Conservation (phyloP, 2,797 vertebrate genomes). For the Sternotherus odoratus region DNA sequence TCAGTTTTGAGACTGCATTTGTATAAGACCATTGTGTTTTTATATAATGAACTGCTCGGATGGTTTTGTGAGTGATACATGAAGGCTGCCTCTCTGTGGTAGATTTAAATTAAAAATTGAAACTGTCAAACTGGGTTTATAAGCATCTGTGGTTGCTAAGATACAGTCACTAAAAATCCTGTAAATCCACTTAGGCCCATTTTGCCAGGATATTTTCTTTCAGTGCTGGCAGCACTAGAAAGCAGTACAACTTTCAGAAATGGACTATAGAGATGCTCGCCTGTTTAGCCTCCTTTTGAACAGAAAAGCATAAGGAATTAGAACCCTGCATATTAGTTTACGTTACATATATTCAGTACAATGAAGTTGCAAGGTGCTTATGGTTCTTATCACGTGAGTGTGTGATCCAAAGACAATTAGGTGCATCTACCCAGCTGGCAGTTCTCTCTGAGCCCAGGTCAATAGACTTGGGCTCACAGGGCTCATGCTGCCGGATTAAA, state of each 20-base stretch:
- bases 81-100: background rate
- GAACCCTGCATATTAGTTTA: background rate
- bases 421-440: background rate
- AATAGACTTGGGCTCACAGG: background rate
- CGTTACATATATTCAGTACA: background rate
- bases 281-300: background rate
- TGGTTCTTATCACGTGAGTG: background rate
- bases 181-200: background rate
- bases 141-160: conserved; percentile 35
- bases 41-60: fast-evolving
- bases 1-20: background rate
- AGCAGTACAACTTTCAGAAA: background rate
- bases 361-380: background rate
- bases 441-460: background rate
- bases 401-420: background rate
- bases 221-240: background rate
- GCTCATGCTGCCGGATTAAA: background rate
- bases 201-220: too few species aligned
- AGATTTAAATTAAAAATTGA: background rate
- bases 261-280: background rate
- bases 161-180: background rate
- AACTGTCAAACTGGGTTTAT: background rate
- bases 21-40: fast-evolving
- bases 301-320: background rate
- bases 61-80: fast-evolving